phyloP scores from a whole-genome alignment of 2,888 invertebrate species.

The Laothoe populi region DNA sequence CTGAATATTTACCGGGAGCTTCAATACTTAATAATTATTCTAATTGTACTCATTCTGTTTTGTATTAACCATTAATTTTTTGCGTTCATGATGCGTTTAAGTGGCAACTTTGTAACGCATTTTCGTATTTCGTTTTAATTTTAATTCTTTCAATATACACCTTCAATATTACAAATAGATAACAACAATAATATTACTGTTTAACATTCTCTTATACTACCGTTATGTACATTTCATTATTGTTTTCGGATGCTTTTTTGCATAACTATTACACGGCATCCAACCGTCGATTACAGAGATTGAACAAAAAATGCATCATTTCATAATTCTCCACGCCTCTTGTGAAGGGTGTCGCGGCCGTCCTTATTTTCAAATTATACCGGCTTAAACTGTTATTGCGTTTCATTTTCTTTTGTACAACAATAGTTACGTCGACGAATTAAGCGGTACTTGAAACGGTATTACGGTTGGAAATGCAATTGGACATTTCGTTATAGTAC shows the following conservation, averaged over 20 bases:
- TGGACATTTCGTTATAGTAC: constrained; percentile 60
- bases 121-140: not conserved
- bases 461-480: constrained; percentile 69
- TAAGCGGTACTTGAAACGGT: constrained; percentile 75
- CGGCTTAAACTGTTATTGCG: constrained; percentile 30
- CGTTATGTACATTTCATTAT: constrained; percentile 28
- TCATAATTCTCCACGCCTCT: constrained; percentile 27
- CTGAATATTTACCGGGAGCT: constrained; percentile 44
- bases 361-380: constrained; percentile 30
- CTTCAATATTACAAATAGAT: not conserved
- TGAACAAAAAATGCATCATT: constrained; percentile 23
- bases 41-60: constrained; percentile 59
- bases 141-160: not conserved
- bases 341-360: constrained; percentile 34
- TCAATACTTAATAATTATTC: constrained; percentile 60
- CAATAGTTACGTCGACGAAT: constrained; percentile 61
- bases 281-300: constrained; percentile 9
- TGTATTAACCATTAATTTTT: constrained; percentile 59
- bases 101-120: not conserved
- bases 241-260: constrained; percentile 17
- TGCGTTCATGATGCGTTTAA: constrained; percentile 43
- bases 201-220: constrained; percentile 29
- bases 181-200: constrained; percentile 32
- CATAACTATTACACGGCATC: constrained; percentile 9
- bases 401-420: constrained; percentile 49